Base-by-base conservation (phyloP, 2,888 invertebrate genomes). In the Torymus tubicola region DNA sequence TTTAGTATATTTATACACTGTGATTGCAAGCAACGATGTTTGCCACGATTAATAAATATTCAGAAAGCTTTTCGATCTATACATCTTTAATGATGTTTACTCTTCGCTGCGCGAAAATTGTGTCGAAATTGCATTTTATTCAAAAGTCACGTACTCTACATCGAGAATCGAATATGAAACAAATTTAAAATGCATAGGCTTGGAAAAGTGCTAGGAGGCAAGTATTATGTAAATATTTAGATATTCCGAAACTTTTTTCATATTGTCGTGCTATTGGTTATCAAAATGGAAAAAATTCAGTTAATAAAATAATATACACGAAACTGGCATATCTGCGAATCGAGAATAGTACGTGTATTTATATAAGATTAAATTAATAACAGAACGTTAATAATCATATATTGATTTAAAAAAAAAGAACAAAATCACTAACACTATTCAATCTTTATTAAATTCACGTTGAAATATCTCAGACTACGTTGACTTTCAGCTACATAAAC, bases 111-210 rank as follows among this genome's bases (percentile, higher is more conserved):
- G 0, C 10, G n/a, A 31, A 31, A 42, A 13, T 31, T 11, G n/a
- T n/a, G 42, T 31, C 5, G 31, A 65, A 52, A 50, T 42, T 65
- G 18, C 21, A 52, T 65, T 52, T 50, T 65, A 65, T 65, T 65
- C 18, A 18, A 65, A 64, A 64, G 52, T 31, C 31, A 31, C 31
- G 31, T 31, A 31, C 31, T 2, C 31, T 31, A 31, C 31, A 31
- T 31, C 31, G 31, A 31, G 31, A 31, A 65, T 18, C 52, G 65
- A 65, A 65, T 52, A 65, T 65, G 52, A 65, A 65, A 52, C 65
- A 65, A 52, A 65, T 65, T 65, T 65, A 65, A 65, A 65, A 65
- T 65, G 65, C 52, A 65, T 65, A 65, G 42, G 65, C 65, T 52
- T 13, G 21, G 50, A 65, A 65, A 65, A 52, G 65, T 65, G 52